A percentile compares a stretch with the other conserved stretches of the same genome.
These are phyloP conservation scores for Hemithea aestivaria DNA, from an alignment of 2,888 invertebrate genomes.

Conservation along the genomic window DNA sequence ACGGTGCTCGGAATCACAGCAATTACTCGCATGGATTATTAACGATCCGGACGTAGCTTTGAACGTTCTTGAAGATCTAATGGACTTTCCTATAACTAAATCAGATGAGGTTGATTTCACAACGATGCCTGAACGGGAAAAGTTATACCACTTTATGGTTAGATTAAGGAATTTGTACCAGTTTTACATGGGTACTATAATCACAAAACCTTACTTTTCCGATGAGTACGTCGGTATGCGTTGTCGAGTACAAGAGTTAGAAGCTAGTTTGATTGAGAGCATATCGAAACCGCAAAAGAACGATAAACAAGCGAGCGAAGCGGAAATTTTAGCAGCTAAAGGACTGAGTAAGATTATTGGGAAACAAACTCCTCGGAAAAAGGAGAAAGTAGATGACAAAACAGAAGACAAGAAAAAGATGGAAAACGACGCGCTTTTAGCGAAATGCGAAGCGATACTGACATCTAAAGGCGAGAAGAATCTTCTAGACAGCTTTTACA, in stretches of 20 bases:
- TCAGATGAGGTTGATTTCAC: constrained; percentile 48
- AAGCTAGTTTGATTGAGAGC: constrained; percentile 50
- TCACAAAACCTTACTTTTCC: constrained; percentile 52
- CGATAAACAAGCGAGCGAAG: constrained; percentile 51
- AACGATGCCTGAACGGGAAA: constrained; percentile 23
- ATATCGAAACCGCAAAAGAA: constrained; percentile 39
- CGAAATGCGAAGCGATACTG: constrained; percentile 63
- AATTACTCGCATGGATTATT: constrained; percentile 55
- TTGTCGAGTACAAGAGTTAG: constrained; percentile 58
- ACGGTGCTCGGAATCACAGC: constrained; percentile 57
- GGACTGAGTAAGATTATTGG: constrained; percentile 69
- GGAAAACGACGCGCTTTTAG: constrained; percentile 54
- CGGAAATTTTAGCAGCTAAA: constrained; percentile 67
- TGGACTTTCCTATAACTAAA: constrained; percentile 49
- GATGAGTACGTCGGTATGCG: constrained; percentile 69
- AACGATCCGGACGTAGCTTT: constrained; percentile 56
- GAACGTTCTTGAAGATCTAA: constrained; percentile 58
- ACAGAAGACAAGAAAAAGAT: constrained; percentile 36
- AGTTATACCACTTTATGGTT: constrained; percentile 45
- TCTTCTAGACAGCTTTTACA: constrained; percentile 61
- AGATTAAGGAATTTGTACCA: constrained; percentile 56
- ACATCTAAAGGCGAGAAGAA: constrained; percentile 62
- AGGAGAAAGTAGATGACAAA: constrained; percentile 29
- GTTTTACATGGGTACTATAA: constrained; percentile 58
- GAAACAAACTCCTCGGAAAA: constrained; percentile 47